phyloP scores from a whole-genome alignment of 2,113 vertebrate genomes.

The Zosterops borbonicus region DNA sequence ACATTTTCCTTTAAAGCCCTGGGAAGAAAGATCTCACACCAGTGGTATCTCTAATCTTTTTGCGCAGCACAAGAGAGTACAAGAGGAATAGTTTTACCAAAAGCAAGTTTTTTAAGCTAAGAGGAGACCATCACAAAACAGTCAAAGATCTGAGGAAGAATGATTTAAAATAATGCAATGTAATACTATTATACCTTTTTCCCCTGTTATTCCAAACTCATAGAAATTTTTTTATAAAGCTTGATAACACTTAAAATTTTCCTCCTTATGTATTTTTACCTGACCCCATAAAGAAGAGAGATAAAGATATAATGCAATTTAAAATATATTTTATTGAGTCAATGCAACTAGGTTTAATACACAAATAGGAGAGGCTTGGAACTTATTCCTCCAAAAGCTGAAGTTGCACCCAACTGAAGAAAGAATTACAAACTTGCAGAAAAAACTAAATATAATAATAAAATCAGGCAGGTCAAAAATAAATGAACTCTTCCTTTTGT shows the following conservation, averaged over 20 bases:
- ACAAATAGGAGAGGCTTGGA: background rate
- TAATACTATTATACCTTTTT: background rate
- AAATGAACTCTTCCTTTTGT: background rate
- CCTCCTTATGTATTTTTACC: background rate
- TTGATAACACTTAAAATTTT: background rate
- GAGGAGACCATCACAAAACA: background rate
- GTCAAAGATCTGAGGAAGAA: background rate
- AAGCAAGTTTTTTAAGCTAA: background rate
- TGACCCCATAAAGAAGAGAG: background rate
- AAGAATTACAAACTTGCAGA: background rate
- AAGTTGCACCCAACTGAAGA: background rate
- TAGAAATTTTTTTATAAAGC: background rate
- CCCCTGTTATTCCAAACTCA: background rate
- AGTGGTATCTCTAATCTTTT: conserved; percentile 21
- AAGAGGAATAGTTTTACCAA: background rate
- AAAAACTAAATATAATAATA: background rate
- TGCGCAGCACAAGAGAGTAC: background rate
- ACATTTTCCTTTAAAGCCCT: conserved; percentile 20
- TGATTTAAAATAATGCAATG: background rate
- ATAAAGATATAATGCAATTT: background rate
- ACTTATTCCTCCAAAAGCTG: background rate
- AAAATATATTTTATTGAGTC: background rate
- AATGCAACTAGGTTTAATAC: background rate
- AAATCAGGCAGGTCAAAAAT: background rate
- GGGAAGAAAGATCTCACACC: background rate